Evolutionary conservation across 1,140 invertebrate genomes (phyloP).

Genomic region (Delia radicum): DNA sequence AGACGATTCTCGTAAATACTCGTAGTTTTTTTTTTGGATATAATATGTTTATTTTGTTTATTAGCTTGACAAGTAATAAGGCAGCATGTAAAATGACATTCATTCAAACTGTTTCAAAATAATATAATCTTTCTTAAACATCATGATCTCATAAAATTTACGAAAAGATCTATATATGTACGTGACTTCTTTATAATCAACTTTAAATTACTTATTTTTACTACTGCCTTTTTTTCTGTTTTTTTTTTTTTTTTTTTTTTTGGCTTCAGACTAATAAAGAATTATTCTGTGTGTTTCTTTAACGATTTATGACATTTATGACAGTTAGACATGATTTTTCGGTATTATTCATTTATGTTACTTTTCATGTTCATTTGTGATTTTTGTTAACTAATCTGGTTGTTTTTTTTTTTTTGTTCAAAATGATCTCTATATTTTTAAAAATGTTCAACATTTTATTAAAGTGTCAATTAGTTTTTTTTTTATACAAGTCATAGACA

Average conservation of each 20-base stretch:
- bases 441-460: not conserved
- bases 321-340: not conserved
- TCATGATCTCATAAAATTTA: too few relatives aligned
- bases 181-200: not conserved
- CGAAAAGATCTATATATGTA: not conserved
- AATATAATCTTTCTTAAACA: not conserved
- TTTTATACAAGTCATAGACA: not conserved
- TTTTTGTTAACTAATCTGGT: not conserved
- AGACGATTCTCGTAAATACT: too few relatives aligned
- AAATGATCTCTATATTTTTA: not conserved
- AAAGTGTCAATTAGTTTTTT: not conserved
- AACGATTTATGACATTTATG: not conserved
- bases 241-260: too few relatives aligned
- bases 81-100: slow-evolving; percentile 1
- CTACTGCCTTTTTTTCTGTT: too few relatives aligned
- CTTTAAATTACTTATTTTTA: too few relatives aligned
- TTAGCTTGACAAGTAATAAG: not conserved
- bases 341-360: not conserved
- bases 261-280: too few relatives aligned
- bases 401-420: not conserved
- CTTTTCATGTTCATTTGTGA: not conserved
- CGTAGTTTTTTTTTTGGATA: too few relatives aligned
- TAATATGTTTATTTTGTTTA: not conserved
- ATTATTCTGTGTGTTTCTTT: too few relatives aligned
- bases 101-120: too few relatives aligned